Evolutionary conservation across 1,140 invertebrate genomes (phyloP).

Genomic region (Drosophila punjabiensis): DNA sequence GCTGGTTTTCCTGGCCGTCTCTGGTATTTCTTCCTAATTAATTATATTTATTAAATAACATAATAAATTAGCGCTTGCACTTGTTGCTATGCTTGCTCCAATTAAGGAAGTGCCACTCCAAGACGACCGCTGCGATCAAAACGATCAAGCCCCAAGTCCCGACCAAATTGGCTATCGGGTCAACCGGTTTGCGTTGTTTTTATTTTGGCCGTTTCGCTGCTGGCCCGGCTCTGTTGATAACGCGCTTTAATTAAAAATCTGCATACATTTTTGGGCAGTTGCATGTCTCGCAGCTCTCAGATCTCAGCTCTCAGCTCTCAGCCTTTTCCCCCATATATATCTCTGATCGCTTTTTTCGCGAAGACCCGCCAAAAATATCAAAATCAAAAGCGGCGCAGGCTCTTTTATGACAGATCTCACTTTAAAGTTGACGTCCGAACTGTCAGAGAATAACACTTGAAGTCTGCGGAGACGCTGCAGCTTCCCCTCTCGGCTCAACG

Average conservation of each 20-base stretch:
- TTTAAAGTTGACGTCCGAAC: conserved; percentile 76
- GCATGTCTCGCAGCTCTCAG: conserved; percentile 31
- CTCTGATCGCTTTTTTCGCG: conserved; percentile 33
- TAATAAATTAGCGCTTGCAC: conserved; percentile 81
- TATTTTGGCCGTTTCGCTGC: conserved; percentile 37
- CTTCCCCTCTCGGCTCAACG: not conserved
- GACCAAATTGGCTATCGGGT: conserved; percentile 76
- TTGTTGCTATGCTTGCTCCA: conserved; percentile 77
- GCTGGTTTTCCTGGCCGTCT: conserved; percentile 6
- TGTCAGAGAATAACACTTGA: conserved; percentile 81
- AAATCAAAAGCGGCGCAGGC: conserved; percentile 75
- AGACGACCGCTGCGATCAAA: conserved; percentile 55
- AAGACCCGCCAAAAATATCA: conserved; percentile 70
- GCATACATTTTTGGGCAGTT: conserved; percentile 79
- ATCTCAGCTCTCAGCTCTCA: not conserved
- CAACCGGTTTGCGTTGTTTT: conserved; percentile 64
- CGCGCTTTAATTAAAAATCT: conserved; percentile 81
- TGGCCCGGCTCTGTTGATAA: conserved; percentile 64
- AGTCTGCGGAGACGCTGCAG: conserved; percentile 60
- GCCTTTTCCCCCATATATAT: conserved; percentile 31
- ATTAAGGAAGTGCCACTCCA: conserved; percentile 82
- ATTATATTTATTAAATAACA: conserved; percentile 82
- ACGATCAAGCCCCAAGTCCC: conserved; percentile 47
- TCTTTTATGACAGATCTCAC: conserved; percentile 83
- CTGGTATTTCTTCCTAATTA: conserved; percentile 36